Base-by-base conservation (phyloP, 1,140 invertebrate species). In the Drosophila sproati region DNA sequence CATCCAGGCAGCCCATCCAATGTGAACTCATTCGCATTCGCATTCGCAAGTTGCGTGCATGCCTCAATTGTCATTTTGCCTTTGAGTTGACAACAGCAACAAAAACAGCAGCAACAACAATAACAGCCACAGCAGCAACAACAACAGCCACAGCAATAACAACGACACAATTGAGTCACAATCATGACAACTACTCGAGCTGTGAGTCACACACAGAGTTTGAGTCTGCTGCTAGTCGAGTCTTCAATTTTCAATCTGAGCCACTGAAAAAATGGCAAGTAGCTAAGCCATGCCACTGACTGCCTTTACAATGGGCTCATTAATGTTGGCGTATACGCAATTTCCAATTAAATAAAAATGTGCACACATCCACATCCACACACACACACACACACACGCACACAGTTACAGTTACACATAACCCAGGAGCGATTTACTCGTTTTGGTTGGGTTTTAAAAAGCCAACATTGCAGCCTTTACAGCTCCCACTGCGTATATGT, bases 261-360 rank as follows among this genome's bases (percentile, higher is more conserved):
- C 63, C 3, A 12, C 39, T 12, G n/a, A n/a, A 56, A 63, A 71
- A 59, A 50, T 55, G 48, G 29, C 35, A 50, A 48, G 48, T 47
- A 43, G 37, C 73, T 60, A 71, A 63, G 51, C 71, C 51, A 29
- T 32, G 39, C 68, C 43, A 31, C 55, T 37, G 54, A 12, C 52
- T 66, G 77, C 63, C 62, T 78, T 68, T 70, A 89, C 83, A 88
- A 89, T 88, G 77, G 71, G 67, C 80, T 83, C 83, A 80, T 91
- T 87, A 83, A 87, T 78, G 78, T 51, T 75, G 76, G 73, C 82
- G 76, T 90, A 82, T 90, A 86, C 78, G 73, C 80, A 78, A 88
- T 77, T 91, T 83, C 52, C 85, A 89, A 88, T 88, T 88, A 88
- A 89, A 88, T 89, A 78, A 85, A 86, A 86, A 85, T 75, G 61